Base-by-base conservation (phyloP, 2,888 invertebrate genomes). In the Pachymerium ferrugineum region DNA sequence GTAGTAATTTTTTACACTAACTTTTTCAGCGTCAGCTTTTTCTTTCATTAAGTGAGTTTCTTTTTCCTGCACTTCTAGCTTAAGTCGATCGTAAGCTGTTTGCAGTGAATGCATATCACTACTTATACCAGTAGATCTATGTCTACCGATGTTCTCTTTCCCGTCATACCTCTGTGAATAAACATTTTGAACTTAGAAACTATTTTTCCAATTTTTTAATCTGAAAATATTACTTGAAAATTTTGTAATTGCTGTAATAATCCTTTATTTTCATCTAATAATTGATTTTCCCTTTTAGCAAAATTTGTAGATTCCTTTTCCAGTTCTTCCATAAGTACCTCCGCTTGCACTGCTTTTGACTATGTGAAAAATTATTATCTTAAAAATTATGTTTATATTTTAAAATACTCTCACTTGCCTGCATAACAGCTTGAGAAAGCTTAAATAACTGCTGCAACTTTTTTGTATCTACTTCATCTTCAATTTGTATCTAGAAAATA, bases 291-390 rank as follows among this genome's bases (percentile, higher is more conserved):
- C 31, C 31, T 70, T 4, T 70, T 33, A 33, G 70, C 70, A 70
- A 28, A 22, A 70, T 28, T 8, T 3, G 33, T 3, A 3, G 6
- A 12, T 33, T 70, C 70, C 33, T 70, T 70, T 33, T 70, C 70
- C 33, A 70, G 33, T 30, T 70, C 70, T 33, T 70, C 70, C 31
- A 70, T 3, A 8, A 31, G 31, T 8, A 70, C 33, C 10, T 70
- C 70, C 3, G 70, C 70, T 30, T 70, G 70, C 22, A 70, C 22
- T 8, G 70, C 70, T 33, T 70, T 70, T 14, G 70, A 28, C 70
- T 70, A 25, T 19, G 6, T 10, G 29, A 70, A 68, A 70, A 70
- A 70, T 12, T 14, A 47, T 6, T 14, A n/a, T 47, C 6, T n/a
- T 38, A 19, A 47, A 2, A 47, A 1, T 12, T 22, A 68, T 1